Percentiles rank a stretch among this genome's conserved stretches.
phyloP scores from a whole-genome alignment of 2,888 invertebrate species.

The Euphydryas editha region DNA sequence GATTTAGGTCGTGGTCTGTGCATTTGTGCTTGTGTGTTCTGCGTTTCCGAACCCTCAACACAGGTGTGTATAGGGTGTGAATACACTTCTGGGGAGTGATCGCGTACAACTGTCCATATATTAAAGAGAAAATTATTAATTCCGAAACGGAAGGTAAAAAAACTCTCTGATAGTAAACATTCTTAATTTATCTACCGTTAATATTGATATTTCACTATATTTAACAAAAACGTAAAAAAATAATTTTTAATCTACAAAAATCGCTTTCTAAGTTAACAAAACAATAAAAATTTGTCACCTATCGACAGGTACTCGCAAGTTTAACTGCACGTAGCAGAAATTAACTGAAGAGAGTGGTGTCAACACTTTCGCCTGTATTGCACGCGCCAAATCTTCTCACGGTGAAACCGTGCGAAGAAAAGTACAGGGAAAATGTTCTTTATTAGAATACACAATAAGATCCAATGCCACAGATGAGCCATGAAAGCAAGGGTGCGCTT shows the following conservation, averaged over 20 bases:
- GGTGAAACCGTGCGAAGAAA: conserved; percentile 76
- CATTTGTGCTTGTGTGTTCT: too few species aligned
- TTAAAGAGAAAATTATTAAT: too few species aligned
- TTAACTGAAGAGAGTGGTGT: conserved; percentile 62
- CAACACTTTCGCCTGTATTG: conserved; percentile 70
- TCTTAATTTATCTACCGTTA: too few species aligned
- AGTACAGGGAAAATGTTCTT: conserved; percentile 68
- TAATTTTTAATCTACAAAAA: background rate
- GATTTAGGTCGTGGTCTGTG: too few species aligned
- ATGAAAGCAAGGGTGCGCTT: conserved; percentile 59
- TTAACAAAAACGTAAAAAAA: background rate
- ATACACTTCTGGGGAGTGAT: too few species aligned
- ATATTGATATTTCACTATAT: too few species aligned
- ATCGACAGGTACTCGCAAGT: conserved; percentile 64
- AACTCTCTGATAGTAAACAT: too few species aligned
- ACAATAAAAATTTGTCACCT: conserved; percentile 55
- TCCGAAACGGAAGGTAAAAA: too few species aligned
- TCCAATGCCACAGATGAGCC: conserved; percentile 69
- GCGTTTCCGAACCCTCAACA: too few species aligned
- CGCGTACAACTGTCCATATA: too few species aligned
- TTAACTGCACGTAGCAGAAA: conserved; percentile 64
- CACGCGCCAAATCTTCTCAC: conserved; percentile 60
- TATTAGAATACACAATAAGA: conserved; percentile 56
- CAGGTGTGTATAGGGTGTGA: too few species aligned
- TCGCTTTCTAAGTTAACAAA: conserved; percentile 56